A percentile compares a stretch with the other conserved stretches of the same genome.
phyloP scores from a whole-genome alignment of 1,140 invertebrate species.

The Dryas iulia region DNA sequence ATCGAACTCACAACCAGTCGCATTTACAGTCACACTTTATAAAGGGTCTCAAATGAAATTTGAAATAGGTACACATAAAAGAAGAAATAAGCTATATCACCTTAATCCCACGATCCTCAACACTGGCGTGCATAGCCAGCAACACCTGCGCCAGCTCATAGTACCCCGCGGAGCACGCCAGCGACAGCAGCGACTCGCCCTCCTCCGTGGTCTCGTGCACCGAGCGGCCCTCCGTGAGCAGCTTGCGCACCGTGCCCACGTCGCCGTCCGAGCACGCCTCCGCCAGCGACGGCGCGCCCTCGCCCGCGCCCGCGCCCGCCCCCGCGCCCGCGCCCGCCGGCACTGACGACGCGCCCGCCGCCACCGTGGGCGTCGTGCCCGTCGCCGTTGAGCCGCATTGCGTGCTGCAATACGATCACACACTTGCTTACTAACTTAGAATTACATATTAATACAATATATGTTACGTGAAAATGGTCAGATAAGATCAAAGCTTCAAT shows the following conservation, averaged over 20 bases:
- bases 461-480: constrained; percentile 35
- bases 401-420: constrained; percentile 36
- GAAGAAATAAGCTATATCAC: constrained; percentile 32
- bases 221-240: constrained; percentile 93
- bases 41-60: no score
- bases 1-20: no score
- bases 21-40: background rate
- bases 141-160: constrained; percentile 96
- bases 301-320: constrained; percentile 62
- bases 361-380: constrained; percentile 58
- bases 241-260: constrained; percentile 92
- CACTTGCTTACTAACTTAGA: background rate
- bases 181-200: constrained; percentile 93
- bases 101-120: constrained; percentile 95
- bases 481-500: constrained; percentile 79
- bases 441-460: no score
- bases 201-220: constrained; percentile 96
- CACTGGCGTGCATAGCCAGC: constrained; percentile 97
- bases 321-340: constrained; percentile 44
- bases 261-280: constrained; percentile 96
- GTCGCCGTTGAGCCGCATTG: constrained; percentile 70
- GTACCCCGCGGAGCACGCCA: constrained; percentile 96
- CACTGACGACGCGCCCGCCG: constrained; percentile 63
- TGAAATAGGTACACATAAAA: no score
- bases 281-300: constrained; percentile 84